Percentiles rank a stretch among this genome's conserved stretches.
Conservation (phyloP, 2,113 vertebrate genomes). For the Spheniscus mendiculus region DNA sequence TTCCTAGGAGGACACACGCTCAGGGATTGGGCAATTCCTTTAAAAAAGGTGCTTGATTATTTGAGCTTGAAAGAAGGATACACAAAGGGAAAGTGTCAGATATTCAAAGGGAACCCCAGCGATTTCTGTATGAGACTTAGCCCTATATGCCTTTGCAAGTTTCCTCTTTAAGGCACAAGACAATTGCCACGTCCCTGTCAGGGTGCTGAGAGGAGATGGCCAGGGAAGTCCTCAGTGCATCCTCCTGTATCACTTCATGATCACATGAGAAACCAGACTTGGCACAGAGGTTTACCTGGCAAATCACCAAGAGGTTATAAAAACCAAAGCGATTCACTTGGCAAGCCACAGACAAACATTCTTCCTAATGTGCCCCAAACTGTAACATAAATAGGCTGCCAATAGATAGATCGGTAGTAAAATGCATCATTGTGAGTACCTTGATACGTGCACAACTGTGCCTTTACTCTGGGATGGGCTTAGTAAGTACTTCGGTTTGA, state of each 20-base stretch:
- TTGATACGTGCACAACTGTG: rapidly evolving
- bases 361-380: not conserved
- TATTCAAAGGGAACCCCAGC: not conserved
- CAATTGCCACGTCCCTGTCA: not conserved
- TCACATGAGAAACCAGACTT: not conserved
- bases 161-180: not conserved
- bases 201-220: not conserved
- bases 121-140: not conserved
- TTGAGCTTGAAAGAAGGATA: not conserved
- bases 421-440: not conserved
- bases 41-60: not conserved
- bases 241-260: not conserved
- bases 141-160: not conserved
- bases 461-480: not conserved
- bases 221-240: not conserved
- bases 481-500: not conserved
- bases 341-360: not conserved
- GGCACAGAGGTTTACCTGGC: not conserved
- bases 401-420: not conserved
- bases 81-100: not conserved
- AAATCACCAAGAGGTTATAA: slow-evolving; percentile 8
- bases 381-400: not conserved
- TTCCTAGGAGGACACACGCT: not conserved
- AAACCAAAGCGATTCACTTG: not conserved
- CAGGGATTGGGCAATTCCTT: not conserved